phyloP scores from a whole-genome alignment of 2,113 vertebrate genomes.

The Cervus canadensis region DNA sequence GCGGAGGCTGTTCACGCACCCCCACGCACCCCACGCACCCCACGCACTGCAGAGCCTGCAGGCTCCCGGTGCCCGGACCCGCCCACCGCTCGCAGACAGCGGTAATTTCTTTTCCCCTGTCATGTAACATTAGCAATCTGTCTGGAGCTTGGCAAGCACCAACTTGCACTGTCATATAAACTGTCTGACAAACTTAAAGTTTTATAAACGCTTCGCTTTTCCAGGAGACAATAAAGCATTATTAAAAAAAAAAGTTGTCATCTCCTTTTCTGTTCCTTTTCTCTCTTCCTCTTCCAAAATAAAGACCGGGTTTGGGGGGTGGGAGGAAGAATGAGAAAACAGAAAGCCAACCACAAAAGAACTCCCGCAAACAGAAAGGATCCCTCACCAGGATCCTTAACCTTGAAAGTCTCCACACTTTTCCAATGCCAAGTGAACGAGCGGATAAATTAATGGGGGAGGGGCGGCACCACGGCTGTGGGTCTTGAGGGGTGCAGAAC shows the following conservation, averaged over 20 bases:
- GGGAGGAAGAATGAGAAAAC: background rate
- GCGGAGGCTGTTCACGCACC: background rate
- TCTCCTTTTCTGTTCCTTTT: conserved; percentile 29
- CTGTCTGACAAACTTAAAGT: conserved; percentile 66
- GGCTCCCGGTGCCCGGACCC: background rate
- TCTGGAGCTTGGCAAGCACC: conserved; percentile 69
- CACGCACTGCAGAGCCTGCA: background rate
- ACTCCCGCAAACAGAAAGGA: conserved; percentile 10
- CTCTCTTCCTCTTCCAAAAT: conserved; percentile 29
- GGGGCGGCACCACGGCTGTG: background rate
- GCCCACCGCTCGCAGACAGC: conserved; percentile 46
- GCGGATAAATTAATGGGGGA: conserved; percentile 19
- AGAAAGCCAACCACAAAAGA: conserved; percentile 18
- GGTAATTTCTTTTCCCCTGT: conserved; percentile 66
- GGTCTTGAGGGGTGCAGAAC: background rate
- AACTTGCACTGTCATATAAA: conserved; percentile 71
- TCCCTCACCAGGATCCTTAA: conserved; percentile 24
- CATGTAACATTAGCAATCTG: conserved; percentile 71
- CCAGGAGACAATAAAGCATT: conserved; percentile 69
- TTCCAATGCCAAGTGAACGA: conserved; percentile 15
- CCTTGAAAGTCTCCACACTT: background rate
- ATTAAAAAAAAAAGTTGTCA: conserved; percentile 1
- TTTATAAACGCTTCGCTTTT: conserved; percentile 69
- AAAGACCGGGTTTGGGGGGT: background rate
- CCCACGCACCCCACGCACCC: background rate